These are phyloP conservation scores for Takifugu ocellatus DNA, from an alignment of 2,797 vertebrate genomes.

Conservation along the genomic window DNA sequence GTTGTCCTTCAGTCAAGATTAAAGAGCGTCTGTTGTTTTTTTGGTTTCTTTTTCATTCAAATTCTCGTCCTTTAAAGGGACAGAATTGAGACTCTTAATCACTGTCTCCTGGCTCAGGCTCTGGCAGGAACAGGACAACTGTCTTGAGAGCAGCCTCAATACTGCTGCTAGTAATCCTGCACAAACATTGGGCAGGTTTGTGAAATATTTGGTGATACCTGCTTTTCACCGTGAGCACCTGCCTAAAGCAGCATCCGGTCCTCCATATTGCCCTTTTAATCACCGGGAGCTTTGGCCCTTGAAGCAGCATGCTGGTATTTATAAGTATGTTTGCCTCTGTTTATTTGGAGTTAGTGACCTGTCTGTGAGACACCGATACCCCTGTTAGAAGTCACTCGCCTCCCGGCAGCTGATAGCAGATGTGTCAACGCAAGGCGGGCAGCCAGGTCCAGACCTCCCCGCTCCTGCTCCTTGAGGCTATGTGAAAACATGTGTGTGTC, in stretches of 20 bases:
- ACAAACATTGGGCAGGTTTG: too few relatives aligned
- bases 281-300: constrained; percentile 3
- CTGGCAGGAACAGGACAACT: too few relatives aligned
- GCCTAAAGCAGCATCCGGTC: constrained; percentile 1
- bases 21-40: background rate
- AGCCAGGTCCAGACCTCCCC: constrained; percentile 15
- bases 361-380: constrained; percentile 40
- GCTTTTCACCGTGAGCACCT: too few relatives aligned
- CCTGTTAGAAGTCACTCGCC: constrained; percentile 43
- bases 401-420: constrained; percentile 47
- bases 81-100: background rate
- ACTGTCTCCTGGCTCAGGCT: background rate
- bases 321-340: constrained; percentile 21
- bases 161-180: background rate
- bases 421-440: constrained; percentile 28
- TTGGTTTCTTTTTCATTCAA: background rate
- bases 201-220: too few relatives aligned
- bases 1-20: background rate
- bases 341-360: constrained; percentile 52
- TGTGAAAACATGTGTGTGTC: background rate
- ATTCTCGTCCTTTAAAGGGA: background rate
- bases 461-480: constrained; percentile 3
- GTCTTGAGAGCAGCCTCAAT: too few relatives aligned
- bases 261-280: constrained; percentile 9
- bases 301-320: constrained; percentile 29